Evolutionary conservation across 2,888 invertebrate species (phyloP), one percentile per base, ranked within the genome.

Genomic region (Hermodice carunculata): DNA sequence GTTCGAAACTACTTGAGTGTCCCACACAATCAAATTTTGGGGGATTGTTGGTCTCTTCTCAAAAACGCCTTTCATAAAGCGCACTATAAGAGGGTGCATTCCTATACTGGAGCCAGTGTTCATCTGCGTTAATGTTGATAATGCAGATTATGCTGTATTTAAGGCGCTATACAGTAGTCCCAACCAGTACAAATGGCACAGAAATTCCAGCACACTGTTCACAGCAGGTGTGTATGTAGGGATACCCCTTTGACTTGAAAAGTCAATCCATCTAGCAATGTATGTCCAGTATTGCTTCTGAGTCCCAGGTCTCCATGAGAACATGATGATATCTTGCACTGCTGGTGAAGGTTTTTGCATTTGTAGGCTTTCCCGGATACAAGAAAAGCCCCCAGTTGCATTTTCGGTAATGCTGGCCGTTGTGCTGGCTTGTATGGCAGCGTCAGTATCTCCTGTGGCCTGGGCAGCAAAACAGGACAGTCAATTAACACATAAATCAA

Each of bases 1-100:
- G 22, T 54, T 29, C 29, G 71, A 43, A 2, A 73, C 65, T 19
- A 42, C 14, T 31, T 48, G 42, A 6, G 62, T 66, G 54, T 69
- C 60, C 71, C 74, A 71, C 24, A 61, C 71, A 19, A 31, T 11
- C 11, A 14, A 53, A 59, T 70, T 65, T 59, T 54, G 62, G 51
- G 70, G 66, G n/a, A 63, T 31, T 8, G 56, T 24, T 48, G 69
- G 73, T 26, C 63, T 59, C 8, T 34, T 22, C 32, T 66, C 22
- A 53, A 66, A 69, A 19, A 70, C 46, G 1, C 70, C 72, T 61
- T 62, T 70, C 67, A 72, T 54, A 29, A 72, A 72, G 17, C 64
- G 46, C 24, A 37, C 52, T 24, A 72, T 31, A 32, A 62, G 24
- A 4, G 49, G 56, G 34, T 62, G 43, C n/a, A 56, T 29, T 3